Evolutionary conservation across 2,888 invertebrate genomes (phyloP).

Genomic region (Aspidiotus destructor): DNA sequence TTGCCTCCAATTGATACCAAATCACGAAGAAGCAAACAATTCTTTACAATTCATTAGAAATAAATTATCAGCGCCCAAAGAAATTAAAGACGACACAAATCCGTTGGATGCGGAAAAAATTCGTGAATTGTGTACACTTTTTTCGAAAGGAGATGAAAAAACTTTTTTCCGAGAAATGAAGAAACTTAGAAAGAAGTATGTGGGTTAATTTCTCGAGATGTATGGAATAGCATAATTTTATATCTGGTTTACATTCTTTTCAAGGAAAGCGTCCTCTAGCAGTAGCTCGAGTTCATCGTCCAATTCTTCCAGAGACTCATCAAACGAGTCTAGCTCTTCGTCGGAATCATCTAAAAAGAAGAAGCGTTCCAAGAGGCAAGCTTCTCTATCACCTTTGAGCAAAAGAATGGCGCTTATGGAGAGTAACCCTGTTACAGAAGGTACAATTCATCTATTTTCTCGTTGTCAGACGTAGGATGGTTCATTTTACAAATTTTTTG

Average conservation of each 20-base stretch:
- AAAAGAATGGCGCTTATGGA: constrained; percentile 59
- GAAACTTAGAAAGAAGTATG: constrained; percentile 32
- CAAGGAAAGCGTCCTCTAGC: constrained; percentile 8
- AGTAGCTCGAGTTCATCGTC: constrained; percentile 44
- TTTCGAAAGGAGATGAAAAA: constrained; percentile 9
- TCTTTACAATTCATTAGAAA: constrained; percentile 66
- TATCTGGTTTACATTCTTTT: background rate
- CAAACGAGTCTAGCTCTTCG: constrained; percentile 53
- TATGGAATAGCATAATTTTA: background rate
- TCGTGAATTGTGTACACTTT: constrained; percentile 24
- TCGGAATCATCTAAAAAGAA: constrained; percentile 41
- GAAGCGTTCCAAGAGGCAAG: constrained; percentile 47
- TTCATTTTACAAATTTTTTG: too few species aligned
- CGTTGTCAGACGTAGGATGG: too few species aligned
- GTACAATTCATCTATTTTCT: background rate
- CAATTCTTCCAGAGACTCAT: constrained; percentile 50
- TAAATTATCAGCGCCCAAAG: constrained; percentile 16
- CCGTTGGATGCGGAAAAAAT: constrained; percentile 29
- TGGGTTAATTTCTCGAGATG: background rate
- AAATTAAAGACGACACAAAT: constrained; percentile 25
- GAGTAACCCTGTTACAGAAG: background rate
- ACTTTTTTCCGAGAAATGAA: constrained; percentile 22
- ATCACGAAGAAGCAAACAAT: constrained; percentile 77
- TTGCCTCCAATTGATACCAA: constrained; percentile 71
- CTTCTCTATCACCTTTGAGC: constrained; percentile 69